Evolutionary conservation across 2,113 vertebrate species (phyloP).

Genomic region (Numida meleagris): DNA sequence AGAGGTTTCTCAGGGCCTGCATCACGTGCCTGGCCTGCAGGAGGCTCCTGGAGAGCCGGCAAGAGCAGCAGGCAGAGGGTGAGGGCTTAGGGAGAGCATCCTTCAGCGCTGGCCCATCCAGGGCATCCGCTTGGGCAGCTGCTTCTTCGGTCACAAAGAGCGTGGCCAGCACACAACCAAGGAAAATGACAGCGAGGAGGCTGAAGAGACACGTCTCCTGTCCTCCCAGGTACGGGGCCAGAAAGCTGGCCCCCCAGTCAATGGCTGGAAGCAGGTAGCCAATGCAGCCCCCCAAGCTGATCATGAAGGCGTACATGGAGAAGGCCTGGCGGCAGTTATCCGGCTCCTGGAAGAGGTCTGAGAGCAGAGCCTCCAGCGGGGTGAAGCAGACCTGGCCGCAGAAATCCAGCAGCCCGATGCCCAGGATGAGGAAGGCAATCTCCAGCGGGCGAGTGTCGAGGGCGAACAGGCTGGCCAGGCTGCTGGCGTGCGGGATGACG

Average conservation of each 20-base stretch:
- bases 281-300: slow-evolving; percentile 88
- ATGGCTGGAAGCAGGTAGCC: slow-evolving; percentile 87
- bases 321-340: slow-evolving; percentile 85
- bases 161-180: slow-evolving; percentile 80
- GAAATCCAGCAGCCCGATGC: slow-evolving; percentile 85
- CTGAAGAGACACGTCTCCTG: slow-evolving; percentile 86
- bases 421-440: slow-evolving; percentile 81
- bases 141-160: slow-evolving; percentile 81
- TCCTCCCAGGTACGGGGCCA: slow-evolving; percentile 80
- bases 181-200: slow-evolving; percentile 83
- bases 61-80: not conserved
- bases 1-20: slow-evolving; percentile 48
- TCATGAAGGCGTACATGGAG: slow-evolving; percentile 86
- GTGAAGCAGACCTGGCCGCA: slow-evolving; percentile 91
- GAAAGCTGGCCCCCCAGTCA: slow-evolving; percentile 81
- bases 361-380: slow-evolving; percentile 85
- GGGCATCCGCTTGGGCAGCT: not conserved
- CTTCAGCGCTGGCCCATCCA: not conserved
- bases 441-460: slow-evolving; percentile 72
- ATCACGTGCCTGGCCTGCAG: not conserved
- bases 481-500: slow-evolving; percentile 79
- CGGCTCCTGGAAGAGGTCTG: slow-evolving; percentile 85
- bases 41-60: slow-evolving; percentile 7
- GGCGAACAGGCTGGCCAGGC: slow-evolving; percentile 75
- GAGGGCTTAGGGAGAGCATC: not conserved